Conservation (phyloP, 2,888 invertebrate genomes). For the Drosophila monieri region DNA sequence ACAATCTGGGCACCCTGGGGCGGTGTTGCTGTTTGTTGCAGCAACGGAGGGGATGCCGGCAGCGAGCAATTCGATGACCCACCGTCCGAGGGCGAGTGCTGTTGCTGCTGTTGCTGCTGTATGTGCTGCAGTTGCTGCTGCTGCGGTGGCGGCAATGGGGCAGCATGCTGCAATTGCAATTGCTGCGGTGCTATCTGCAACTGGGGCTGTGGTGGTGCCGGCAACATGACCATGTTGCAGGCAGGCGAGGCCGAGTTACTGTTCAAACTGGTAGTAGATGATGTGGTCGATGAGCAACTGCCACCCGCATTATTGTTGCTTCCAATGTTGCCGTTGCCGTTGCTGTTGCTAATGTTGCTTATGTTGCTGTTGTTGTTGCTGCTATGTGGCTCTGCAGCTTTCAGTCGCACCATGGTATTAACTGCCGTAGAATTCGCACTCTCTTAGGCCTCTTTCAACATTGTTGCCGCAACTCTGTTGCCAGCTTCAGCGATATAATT, state of each 20-base stretch:
- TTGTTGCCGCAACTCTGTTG: constrained; percentile 48
- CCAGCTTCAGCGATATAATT: constrained; percentile 23
- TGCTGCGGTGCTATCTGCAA: constrained; percentile 42
- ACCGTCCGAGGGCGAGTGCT: constrained; percentile 80
- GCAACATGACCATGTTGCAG: constrained; percentile 74
- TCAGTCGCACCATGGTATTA: constrained; percentile 83
- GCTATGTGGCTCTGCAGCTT: constrained; percentile 78
- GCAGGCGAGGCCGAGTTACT: constrained; percentile 61
- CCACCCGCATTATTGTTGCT: constrained; percentile 62
- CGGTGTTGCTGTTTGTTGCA: constrained; percentile 80
- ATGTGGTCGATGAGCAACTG: constrained; percentile 68
- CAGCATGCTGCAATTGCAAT: constrained; percentile 35
- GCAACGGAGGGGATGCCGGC: constrained; percentile 81
- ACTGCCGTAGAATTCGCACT: background rate
- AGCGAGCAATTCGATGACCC: constrained; percentile 72
- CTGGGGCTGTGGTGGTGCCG: constrained; percentile 50
- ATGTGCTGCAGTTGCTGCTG: constrained; percentile 48
- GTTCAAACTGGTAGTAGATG: constrained; percentile 71
- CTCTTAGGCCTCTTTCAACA: constrained; percentile 34
- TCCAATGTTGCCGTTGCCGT: constrained; percentile 36
- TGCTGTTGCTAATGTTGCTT: constrained; percentile 49
- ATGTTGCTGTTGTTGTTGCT: constrained; percentile 58
- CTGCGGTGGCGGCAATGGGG: constrained; percentile 8
- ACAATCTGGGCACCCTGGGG: constrained; percentile 81
- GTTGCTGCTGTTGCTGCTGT: constrained; percentile 67